Percentiles rank a stretch among this genome's conserved stretches.
These are phyloP conservation scores for Botia kubotai DNA, from an alignment of 2,797 vertebrate genomes.

Conservation along the genomic window DNA sequence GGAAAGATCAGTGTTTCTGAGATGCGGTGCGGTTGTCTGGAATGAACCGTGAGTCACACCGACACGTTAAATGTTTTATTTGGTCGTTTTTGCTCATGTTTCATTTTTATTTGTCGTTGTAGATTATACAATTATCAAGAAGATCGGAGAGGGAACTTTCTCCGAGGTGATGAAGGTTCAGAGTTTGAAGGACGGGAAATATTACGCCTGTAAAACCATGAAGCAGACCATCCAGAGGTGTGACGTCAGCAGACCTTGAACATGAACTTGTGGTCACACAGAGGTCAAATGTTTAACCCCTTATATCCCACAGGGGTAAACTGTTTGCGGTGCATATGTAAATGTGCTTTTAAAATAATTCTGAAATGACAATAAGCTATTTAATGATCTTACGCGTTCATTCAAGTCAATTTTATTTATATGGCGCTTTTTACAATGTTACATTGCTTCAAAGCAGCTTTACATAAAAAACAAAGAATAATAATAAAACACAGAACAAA, in stretches of 20 bases:
- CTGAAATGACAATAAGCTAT: too few species aligned
- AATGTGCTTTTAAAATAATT: too few species aligned
- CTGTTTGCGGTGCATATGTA: not conserved
- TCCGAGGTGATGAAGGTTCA: slow-evolving; percentile 87
- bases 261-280: not conserved
- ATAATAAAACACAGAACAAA: too few species aligned
- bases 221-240: slow-evolving; percentile 89
- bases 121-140: slow-evolving; percentile 87
- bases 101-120: slow-evolving; percentile 4
- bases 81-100: not conserved
- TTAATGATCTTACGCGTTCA: too few species aligned
- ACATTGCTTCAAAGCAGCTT: too few species aligned
- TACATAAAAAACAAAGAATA: too few species aligned
- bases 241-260: not conserved
- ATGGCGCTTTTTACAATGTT: too few species aligned
- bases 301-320: not conserved
- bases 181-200: slow-evolving; percentile 84
- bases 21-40: slow-evolving; percentile 19
- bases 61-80: slow-evolving; percentile 7
- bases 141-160: slow-evolving; percentile 90
- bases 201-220: slow-evolving; percentile 87
- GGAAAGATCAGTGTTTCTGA: not conserved
- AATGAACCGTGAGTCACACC: slow-evolving; percentile 72
- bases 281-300: slow-evolving; percentile 8
- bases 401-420: too few species aligned